Evolutionary conservation across 23 tunicate species (phyloP), one percentile per base, ranked within the genome.

Genomic region (Pegea sp.): DNA sequence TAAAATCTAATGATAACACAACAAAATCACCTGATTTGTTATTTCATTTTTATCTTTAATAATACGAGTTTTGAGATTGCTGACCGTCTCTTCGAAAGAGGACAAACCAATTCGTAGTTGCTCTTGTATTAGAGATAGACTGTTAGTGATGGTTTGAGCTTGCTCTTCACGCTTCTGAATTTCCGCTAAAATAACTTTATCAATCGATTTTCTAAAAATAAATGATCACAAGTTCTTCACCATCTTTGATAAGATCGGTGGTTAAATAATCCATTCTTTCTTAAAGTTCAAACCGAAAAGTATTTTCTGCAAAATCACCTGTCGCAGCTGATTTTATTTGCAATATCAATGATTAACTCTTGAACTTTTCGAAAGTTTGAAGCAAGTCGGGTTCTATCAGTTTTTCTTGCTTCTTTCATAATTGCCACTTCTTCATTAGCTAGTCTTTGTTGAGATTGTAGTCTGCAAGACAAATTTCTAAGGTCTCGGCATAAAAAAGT

Each of bases 21-120:
- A n/a, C n/a, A n/a, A n/a, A n/a, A n/a, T n/a, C n/a, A 63, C 92
- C 56, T 78, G 72, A 32, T 59, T 52, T 1, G 67, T 26, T 2
- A 64, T 8, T 13, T 64, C 59, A 31, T 80, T 75, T 66, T 56
- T 71, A 49, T 71, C 71, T 18, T 64, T 64, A 21, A 65, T 19
- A 20, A 48, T 54, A 56, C 72, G 79, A 18, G 67, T 33, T 42
- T 80, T 79, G 2, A 80, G 33, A 4, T 80, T 80, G 0, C 93
- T 70, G 19, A 80, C 66, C 4, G 93, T 74, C 52, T 80, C 74
- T 56, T 80, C 79, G 31, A 80, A 33, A 4, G 79, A 48, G 7
- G 93, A 80, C 23, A 80, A 29, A 29, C 79, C 93, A 6, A 80
- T 68, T 13, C 93, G 69, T 25, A 80, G 62, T 66, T 80, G 93